Evolutionary conservation across 2,797 vertebrate species (phyloP).

Genomic region (Hybognathus amarus): DNA sequence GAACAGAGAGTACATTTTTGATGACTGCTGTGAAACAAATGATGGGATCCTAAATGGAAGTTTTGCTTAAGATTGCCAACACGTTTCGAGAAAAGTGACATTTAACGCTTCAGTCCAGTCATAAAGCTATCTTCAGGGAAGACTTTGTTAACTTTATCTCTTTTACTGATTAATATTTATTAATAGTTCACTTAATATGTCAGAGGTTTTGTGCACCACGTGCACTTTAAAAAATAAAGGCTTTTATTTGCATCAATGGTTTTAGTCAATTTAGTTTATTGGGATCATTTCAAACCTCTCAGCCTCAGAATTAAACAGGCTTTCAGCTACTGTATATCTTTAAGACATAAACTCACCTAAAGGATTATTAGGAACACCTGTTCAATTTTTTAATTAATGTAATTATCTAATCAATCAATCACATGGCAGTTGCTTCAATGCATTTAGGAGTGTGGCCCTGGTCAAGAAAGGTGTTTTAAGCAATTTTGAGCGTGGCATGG

Average conservation of each 20-base stretch:
- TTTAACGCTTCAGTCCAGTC: background rate
- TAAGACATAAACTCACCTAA: too few relatives aligned
- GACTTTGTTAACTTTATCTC: background rate
- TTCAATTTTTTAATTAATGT: too few relatives aligned
- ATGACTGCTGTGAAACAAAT: constrained; percentile 18
- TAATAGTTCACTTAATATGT: background rate
- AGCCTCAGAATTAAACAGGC: too few relatives aligned
- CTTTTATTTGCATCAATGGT: background rate
- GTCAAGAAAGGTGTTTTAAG: too few relatives aligned
- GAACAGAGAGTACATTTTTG: background rate
- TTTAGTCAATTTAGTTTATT: constrained; percentile 5
- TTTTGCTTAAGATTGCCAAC: constrained; percentile 17
- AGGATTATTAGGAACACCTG: too few relatives aligned
- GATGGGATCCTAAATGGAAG: constrained; percentile 7
- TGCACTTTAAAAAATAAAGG: background rate
- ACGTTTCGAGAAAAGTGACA: background rate
- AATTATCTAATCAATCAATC: too few relatives aligned
- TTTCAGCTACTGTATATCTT: too few relatives aligned
- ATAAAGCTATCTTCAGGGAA: background rate
- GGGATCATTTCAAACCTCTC: background rate
- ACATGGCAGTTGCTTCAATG: too few relatives aligned
- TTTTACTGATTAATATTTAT: background rate
- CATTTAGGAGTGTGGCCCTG: too few relatives aligned
- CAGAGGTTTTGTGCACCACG: background rate
- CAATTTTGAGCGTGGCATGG: too few relatives aligned